phyloP scores from a whole-genome alignment of 2,113 vertebrate genomes.

The Mobula birostris region DNA sequence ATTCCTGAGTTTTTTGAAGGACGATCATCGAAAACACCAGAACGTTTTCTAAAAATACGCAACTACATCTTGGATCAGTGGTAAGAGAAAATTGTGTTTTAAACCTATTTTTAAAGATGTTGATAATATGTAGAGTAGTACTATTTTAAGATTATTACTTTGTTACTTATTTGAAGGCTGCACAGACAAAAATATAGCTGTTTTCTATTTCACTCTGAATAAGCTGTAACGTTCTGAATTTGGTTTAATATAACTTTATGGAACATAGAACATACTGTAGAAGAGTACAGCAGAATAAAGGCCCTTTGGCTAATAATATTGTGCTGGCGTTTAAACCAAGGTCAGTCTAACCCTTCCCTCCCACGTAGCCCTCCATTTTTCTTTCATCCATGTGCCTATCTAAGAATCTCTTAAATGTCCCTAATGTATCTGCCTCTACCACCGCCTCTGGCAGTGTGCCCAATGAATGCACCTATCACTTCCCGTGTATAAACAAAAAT shows the following conservation, averaged over 20 bases:
- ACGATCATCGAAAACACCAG: slow-evolving; percentile 87
- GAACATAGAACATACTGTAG: no score
- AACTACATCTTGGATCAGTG: slow-evolving; percentile 98
- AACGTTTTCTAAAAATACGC: slow-evolving; percentile 91
- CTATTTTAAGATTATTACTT: background rate
- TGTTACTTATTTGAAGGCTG: background rate
- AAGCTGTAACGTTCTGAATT: background rate
- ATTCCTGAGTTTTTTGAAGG: slow-evolving; percentile 96
- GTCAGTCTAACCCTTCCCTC: no score
- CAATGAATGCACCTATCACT: no score
- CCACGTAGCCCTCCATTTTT: no score
- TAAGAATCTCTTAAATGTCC: no score
- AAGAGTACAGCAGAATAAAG: no score
- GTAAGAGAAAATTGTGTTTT: slow-evolving; percentile 53
- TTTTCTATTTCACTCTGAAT: background rate
- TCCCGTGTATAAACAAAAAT: no score
- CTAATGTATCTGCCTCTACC: no score
- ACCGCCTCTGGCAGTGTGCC: no score
- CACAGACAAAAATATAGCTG: background rate
- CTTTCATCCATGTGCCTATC: no score
- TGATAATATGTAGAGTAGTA: background rate
- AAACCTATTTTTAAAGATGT: background rate
- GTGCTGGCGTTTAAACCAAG: no score
- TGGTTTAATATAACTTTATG: background rate
- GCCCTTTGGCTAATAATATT: no score